phyloP scores from a whole-genome alignment of 1,140 invertebrate species.

The Scaptomyza hsui region DNA sequence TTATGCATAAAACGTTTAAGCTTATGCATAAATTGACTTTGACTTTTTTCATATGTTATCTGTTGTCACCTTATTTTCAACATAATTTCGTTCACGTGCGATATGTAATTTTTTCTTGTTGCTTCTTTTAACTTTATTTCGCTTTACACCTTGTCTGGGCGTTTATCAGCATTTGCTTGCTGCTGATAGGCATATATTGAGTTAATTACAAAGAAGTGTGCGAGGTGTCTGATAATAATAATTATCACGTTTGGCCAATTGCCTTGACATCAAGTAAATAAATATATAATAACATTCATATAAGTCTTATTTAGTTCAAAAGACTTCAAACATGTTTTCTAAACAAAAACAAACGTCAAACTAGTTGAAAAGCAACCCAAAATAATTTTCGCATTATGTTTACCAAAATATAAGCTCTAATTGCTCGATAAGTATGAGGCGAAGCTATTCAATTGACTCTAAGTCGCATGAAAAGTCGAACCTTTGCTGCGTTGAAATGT shows the following conservation, averaged over 20 bases:
- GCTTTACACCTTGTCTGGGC: slow-evolving; percentile 19
- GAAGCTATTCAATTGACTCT: slow-evolving; percentile 4
- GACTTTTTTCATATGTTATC: slow-evolving; percentile 19
- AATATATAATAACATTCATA: not conserved
- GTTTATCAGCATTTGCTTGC: slow-evolving; percentile 23
- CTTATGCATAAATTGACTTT: slow-evolving; percentile 4
- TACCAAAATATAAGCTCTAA: not conserved
- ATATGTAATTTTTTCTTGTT: slow-evolving; percentile 23
- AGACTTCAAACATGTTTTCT: too few species aligned
- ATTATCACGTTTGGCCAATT: slow-evolving; percentile 10
- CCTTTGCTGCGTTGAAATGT: not conserved
- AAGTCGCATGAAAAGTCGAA: not conserved
- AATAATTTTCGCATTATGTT: not conserved
- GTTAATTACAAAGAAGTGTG: slow-evolving; percentile 17
- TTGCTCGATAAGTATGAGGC: not conserved
- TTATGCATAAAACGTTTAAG: slow-evolving; percentile 26
- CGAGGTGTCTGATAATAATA: slow-evolving; percentile 1
- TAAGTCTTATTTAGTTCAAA: too few species aligned
- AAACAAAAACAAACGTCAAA: too few species aligned
- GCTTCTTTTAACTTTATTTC: not conserved
- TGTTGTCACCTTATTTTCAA: slow-evolving; percentile 20
- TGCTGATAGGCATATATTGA: slow-evolving; percentile 15
- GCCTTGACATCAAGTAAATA: slow-evolving; percentile 6
- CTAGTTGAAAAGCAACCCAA: not conserved
- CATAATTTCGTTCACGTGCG: slow-evolving; percentile 32